Evolutionary conservation across 2,113 vertebrate genomes (phyloP).

Genomic region (Heliornis fulica): DNA sequence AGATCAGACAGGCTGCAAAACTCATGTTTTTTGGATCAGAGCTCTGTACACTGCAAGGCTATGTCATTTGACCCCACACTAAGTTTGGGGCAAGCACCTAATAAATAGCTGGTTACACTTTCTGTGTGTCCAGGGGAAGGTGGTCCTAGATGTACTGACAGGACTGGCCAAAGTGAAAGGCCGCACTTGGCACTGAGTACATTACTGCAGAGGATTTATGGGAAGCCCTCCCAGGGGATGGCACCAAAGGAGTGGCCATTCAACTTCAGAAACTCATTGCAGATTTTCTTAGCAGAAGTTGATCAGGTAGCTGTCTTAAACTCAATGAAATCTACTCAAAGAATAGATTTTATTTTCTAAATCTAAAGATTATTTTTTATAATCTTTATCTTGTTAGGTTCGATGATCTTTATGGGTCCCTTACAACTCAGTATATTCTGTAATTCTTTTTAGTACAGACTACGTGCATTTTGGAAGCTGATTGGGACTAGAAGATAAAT

Average conservation of each 20-base stretch:
- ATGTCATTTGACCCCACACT: fast-evolving
- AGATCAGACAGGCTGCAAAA: neutral
- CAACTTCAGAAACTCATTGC: neutral
- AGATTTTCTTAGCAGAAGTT: neutral
- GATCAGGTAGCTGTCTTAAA: neutral
- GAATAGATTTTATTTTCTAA: neutral
- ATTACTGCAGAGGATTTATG: neutral
- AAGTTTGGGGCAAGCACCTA: neutral
- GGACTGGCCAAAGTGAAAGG: neutral
- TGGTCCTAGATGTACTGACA: neutral
- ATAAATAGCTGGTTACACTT: neutral
- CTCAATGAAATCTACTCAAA: neutral
- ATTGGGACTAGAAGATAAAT: neutral
- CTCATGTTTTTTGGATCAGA: neutral
- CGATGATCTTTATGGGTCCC: too few relatives aligned
- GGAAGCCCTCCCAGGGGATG: neutral
- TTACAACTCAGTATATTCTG: too few relatives aligned
- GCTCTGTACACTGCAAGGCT: neutral
- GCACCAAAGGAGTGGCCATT: neutral
- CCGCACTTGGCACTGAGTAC: fast-evolving
- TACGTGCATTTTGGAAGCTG: neutral
- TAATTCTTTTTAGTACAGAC: neutral
- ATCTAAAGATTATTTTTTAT: neutral
- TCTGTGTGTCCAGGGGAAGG: neutral
- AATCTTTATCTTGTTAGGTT: neutral